Percentiles rank a stretch among this genome's conserved stretches.
Conservation (phyloP, 1,140 invertebrate genomes). For the Lepidotrigona ventralis region DNA sequence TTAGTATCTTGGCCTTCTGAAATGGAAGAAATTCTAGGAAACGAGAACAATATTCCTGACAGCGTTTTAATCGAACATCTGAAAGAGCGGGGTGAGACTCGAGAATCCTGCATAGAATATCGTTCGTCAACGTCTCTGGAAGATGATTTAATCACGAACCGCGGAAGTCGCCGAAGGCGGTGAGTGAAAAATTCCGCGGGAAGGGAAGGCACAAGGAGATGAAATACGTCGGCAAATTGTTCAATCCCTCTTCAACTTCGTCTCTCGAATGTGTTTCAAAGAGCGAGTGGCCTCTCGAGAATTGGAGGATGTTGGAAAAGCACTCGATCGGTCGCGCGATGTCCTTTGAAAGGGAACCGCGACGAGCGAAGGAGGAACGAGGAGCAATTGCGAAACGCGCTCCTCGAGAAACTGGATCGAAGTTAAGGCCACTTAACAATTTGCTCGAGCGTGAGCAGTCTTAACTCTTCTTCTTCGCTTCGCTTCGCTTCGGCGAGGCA, state of each 20-base stretch:
- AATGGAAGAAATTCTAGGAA: neutral
- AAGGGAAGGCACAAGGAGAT: neutral
- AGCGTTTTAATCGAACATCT: neutral
- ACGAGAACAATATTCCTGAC: too few species aligned
- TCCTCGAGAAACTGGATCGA: conserved; percentile 32
- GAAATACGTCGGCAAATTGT: neutral
- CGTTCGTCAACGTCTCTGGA: neutral
- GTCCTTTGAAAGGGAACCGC: conserved; percentile 18
- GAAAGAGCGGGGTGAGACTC: neutral
- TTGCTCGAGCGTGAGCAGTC: conserved; percentile 34
- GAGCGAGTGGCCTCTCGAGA: neutral
- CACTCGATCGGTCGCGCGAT: neutral
- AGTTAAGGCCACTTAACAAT: conserved; percentile 41
- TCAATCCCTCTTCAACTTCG: neutral
- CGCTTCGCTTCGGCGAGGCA: too few species aligned
- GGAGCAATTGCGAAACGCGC: conserved; percentile 11
- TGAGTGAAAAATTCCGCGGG: neutral
- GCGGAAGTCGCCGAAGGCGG: too few species aligned
- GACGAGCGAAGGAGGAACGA: neutral
- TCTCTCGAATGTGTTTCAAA: neutral
- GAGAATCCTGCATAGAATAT: neutral
- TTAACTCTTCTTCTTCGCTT: conserved; percentile 2
- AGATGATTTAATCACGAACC: neutral
- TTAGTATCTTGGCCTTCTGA: neutral
- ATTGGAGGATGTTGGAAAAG: neutral